Base-by-base conservation (phyloP, 1,140 invertebrate species). In the Temnothorax longispinosus region DNA sequence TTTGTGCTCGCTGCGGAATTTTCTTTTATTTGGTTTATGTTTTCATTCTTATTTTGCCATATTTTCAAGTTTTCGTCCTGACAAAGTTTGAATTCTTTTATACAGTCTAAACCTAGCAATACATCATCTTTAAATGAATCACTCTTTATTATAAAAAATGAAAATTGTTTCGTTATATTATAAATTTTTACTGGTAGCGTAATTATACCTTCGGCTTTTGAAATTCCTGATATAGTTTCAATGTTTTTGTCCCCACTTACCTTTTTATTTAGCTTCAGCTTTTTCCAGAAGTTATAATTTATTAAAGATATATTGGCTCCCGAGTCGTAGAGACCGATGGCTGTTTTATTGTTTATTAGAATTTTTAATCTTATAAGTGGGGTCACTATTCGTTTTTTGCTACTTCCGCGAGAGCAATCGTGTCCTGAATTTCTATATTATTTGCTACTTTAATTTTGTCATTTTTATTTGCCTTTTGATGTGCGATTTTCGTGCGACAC, bases 11-110 rank as follows among this genome's bases (percentile, higher is more conserved):
- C 1, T 27, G 27, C 27, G 38, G 6, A 41, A 56, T 13, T 41
- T 41, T 76, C 11, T 41, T 41, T 41, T 4, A 3, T 41, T 41
- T 5, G 6, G 38, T 41, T 41, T 41, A 41, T 41, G 3, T 41
- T 41, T 41, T 4, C 4, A 41, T 44, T 76, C 15, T 86, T 6
- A 44, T 88, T 88, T 54, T 86, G 87, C n/a, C 21, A 54, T 52
- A 88, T 88, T n/a, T 64, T 86, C 35, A 86, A 81, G 58, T 88
- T 88, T 78, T 88, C 76, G 71, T 88, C 69, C 64, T 88, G 87
- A 47, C 87, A 62, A 1, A 88, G 62, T 54, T 86, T 86, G 21
- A 88, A 88, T 65, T 75, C 62, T 71, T 81, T 81, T 38, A 88
- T 86, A 56, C 41, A 21, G 50, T 86, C 71, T 44, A 88, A 62